Evolutionary conservation across 2,888 invertebrate species (phyloP), one percentile per base, ranked within the genome.

Genomic region (Tethea ocularis): DNA sequence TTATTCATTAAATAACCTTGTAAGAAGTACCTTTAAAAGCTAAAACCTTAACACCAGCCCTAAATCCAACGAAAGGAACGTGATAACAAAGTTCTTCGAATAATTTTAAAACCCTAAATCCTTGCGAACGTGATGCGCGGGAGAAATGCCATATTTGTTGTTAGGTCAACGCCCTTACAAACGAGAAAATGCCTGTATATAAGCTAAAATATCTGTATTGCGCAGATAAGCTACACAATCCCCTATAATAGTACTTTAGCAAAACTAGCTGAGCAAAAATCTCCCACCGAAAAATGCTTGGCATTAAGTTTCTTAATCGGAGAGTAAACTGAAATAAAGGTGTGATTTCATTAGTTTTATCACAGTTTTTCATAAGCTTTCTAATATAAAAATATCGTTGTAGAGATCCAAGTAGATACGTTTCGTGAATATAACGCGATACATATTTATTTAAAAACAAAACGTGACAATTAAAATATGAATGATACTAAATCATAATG

Each of bases 261-360:
- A 17, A 29, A 29, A 29, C 26, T 29, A 29, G 52, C 26, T 53
- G 29, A 29, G n/a, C n/a, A 15, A 52, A 52, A 52, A 57, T 41
- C 22, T 52, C 17, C 38, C 1, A n/a, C 26, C 52, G 23, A 57
- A 26, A 52, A 62, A 62, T 46, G 56, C 53, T 57, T 33, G 53
- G 55, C 41, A 59, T 58, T 60, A 51, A 60, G 41, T 60, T 64
- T 61, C 56, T 60, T 59, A 69, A 59, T 59, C 53, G 59, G 36
- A 24, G 11, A 57, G 58, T 61, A 58, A 62, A 54, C 41, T 58
- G 59, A 51, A 67, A 62, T 61, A 61, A 51, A 23, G 52, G 52
- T 26, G n/a, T n/a, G 52, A 6, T 20, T 52, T 24, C 8, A 52
- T 24, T 13, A 11, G 11, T 46, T 46, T 20, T 20, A 46, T 20